Percentiles rank a stretch among this genome's conserved stretches.
Conservation (phyloP, 2,113 vertebrate genomes). For the Dipodomys stephensi region DNA sequence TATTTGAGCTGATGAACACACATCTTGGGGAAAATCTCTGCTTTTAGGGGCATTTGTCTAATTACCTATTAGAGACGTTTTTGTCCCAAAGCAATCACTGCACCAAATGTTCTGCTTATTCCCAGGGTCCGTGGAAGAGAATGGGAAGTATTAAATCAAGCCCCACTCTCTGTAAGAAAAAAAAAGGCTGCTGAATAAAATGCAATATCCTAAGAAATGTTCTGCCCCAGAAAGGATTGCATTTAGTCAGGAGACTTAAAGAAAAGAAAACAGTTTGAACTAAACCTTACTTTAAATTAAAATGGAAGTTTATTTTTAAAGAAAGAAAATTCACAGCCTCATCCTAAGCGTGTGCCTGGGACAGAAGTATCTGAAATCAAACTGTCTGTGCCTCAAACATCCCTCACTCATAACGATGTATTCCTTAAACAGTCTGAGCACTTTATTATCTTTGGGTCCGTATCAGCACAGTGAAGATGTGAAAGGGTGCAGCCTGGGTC, state of each 20-base stretch:
- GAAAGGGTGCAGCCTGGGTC: constrained; percentile 56
- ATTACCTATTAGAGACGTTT: constrained; percentile 77
- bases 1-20: constrained; percentile 12
- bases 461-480: constrained; percentile 76
- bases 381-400: constrained; percentile 80
- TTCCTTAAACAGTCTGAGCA: constrained; percentile 82
- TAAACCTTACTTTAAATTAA: constrained; percentile 83
- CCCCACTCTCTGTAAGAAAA: constrained; percentile 54
- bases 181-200: constrained; percentile 60
- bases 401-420: constrained; percentile 79
- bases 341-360: constrained; percentile 77
- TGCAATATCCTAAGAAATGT: constrained; percentile 31
- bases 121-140: background rate
- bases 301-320: constrained; percentile 84
- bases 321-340: constrained; percentile 78
- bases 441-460: constrained; percentile 85
- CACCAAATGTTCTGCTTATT: constrained; percentile 68
- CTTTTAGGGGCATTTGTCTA: constrained; percentile 64
- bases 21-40: constrained; percentile 71
- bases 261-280: constrained; percentile 79
- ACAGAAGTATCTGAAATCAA: constrained; percentile 77
- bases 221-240: background rate
- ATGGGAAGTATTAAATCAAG: constrained; percentile 80
- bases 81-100: constrained; percentile 79
- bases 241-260: constrained; percentile 71